Conservation (phyloP, 2,888 invertebrate genomes). For the Leptopilina myrica region DNA sequence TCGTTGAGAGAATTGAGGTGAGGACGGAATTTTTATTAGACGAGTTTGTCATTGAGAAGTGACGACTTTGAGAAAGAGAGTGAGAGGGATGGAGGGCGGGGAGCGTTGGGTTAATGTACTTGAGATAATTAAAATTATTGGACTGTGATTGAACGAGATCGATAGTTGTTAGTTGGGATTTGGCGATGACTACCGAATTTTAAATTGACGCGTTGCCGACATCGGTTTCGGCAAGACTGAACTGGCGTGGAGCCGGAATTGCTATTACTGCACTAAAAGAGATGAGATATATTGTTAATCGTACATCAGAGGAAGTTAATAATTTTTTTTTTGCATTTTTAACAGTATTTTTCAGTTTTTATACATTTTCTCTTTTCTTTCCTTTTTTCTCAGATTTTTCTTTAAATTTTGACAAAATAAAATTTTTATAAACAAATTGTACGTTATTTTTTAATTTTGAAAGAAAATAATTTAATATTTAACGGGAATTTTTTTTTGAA, state of each 20-base stretch:
- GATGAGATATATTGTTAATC: background rate
- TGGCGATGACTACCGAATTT: conserved; percentile 24
- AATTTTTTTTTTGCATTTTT: too few relatives aligned
- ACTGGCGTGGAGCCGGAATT: conserved; percentile 26
- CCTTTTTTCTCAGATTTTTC: too few relatives aligned
- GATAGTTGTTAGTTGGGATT: conserved; percentile 2
- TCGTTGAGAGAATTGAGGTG: conserved; percentile 9
- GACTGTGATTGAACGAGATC: conserved; percentile 22
- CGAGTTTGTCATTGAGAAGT: conserved; percentile 26
- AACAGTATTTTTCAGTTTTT: too few relatives aligned
- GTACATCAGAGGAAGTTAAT: background rate
- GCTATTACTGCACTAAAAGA: conserved; percentile 19
- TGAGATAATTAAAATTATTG: conserved; percentile 34
- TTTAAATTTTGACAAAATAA: too few relatives aligned
- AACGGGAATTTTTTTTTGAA: too few relatives aligned
- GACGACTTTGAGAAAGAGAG: background rate
- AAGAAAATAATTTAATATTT: too few relatives aligned
- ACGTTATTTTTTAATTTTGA: too few relatives aligned
- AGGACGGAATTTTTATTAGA: conserved; percentile 20
- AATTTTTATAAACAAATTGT: too few relatives aligned
- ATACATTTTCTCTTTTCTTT: too few relatives aligned
- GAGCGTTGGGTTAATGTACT: background rate
- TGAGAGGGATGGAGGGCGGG: background rate
- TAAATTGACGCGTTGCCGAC: conserved; percentile 38
- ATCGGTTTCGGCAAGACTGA: conserved; percentile 38